phyloP scores from a whole-genome alignment of 2,797 vertebrate genomes.

The Kryptolebias ocellatus region DNA sequence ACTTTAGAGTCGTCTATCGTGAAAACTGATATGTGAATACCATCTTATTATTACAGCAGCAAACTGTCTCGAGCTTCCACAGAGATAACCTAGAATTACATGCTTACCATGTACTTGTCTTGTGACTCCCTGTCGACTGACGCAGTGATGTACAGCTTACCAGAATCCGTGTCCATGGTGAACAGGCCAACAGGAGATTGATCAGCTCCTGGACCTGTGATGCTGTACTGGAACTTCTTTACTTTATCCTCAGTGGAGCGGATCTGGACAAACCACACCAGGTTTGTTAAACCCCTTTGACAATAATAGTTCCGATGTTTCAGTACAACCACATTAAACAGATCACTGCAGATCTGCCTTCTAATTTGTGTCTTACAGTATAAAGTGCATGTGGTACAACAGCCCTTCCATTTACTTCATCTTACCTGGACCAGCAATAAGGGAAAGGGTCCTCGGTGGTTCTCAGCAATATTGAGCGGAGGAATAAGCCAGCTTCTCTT shows the following conservation, averaged over 20 bases:
- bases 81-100: neutral
- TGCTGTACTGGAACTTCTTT: constrained; percentile 81
- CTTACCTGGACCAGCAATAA: neutral
- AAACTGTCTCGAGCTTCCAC: too few species aligned
- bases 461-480: fast-evolving
- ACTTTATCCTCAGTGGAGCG: constrained; percentile 78
- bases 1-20: too few species aligned
- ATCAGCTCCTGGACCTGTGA: constrained; percentile 87
- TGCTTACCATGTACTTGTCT: constrained; percentile 78
- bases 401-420: neutral
- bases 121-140: constrained; percentile 85
- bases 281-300: too few species aligned
- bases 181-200: constrained; percentile 79
- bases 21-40: neutral
- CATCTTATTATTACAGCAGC: too few species aligned
- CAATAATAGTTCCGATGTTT: too few species aligned
- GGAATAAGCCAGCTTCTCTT: constrained; percentile 81
- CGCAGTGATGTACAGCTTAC: constrained; percentile 78
- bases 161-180: constrained; percentile 74
- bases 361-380: too few species aligned
- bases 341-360: too few species aligned
- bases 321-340: too few species aligned
- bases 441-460: fast-evolving
- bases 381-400: neutral
- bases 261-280: constrained; percentile 67